phyloP scores from a whole-genome alignment of 2,888 invertebrate genomes.

The Lathronympha strigana region DNA sequence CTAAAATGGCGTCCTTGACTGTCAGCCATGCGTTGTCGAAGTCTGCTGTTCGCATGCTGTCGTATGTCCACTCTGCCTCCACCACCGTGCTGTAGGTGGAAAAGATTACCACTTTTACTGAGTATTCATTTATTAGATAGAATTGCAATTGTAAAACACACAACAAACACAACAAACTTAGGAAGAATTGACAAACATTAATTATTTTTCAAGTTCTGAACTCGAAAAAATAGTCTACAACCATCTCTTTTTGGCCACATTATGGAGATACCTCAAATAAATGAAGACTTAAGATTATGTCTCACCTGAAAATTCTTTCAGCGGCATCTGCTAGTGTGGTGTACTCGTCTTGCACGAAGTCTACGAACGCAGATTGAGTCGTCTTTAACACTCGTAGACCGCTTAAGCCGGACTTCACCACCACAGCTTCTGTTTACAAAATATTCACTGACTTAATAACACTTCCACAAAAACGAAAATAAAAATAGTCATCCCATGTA shows the following conservation, averaged over 20 bases:
- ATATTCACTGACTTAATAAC: conserved; percentile 29
- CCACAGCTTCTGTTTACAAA: conserved; percentile 72
- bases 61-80: conserved; percentile 90
- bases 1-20: conserved; percentile 88
- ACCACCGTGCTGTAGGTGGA: conserved; percentile 86
- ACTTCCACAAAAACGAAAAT: conserved; percentile 36
- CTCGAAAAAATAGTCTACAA: background rate
- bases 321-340: conserved; percentile 89
- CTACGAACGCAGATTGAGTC: conserved; percentile 91
- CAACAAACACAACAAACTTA: too few relatives aligned
- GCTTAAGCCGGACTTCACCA: conserved; percentile 87
- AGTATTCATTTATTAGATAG: too few relatives aligned
- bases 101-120: background rate
- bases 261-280: background rate
- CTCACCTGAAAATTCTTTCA: conserved; percentile 87
- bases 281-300: background rate
- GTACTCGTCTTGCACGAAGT: conserved; percentile 91
- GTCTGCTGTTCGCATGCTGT: conserved; percentile 85
- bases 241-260: background rate
- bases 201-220: too few relatives aligned
- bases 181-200: too few relatives aligned
- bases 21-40: conserved; percentile 88
- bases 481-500: background rate
- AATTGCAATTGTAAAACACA: too few relatives aligned
- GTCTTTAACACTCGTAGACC: conserved; percentile 90